Conservation (phyloP, 2,797 vertebrate genomes). For the Microctenopoma lineatum region DNA sequence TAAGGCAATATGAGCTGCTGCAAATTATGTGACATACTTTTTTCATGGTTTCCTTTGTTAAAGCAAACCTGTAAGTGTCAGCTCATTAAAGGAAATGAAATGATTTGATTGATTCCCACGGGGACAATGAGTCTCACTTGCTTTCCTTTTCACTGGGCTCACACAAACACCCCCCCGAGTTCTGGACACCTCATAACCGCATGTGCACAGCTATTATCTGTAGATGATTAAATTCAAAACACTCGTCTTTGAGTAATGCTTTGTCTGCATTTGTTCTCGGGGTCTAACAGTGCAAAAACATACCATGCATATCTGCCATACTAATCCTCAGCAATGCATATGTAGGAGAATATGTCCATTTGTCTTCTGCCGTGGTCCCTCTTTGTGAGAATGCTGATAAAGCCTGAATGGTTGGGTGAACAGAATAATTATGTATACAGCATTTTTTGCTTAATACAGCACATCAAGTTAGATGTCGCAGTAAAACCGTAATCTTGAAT, state of each 20-base stretch:
- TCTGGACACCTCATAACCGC: constrained; percentile 31
- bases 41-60: constrained; percentile 23
- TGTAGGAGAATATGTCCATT: constrained; percentile 52
- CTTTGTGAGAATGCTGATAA: constrained; percentile 70
- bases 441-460: constrained; percentile 69
- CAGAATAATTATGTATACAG: constrained; percentile 65
- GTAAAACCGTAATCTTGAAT: constrained; percentile 6
- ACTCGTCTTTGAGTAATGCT: constrained; percentile 66
- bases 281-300: constrained; percentile 54
- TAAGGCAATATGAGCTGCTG: constrained; percentile 1
- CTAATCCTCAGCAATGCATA: constrained; percentile 62
- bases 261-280: constrained; percentile 66
- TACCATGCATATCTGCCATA: constrained; percentile 58
- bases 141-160: constrained; percentile 20
- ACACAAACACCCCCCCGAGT: constrained; percentile 19
- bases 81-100: constrained; percentile 62
- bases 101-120: constrained; percentile 52
- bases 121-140: constrained; percentile 49
- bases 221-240: constrained; percentile 70
- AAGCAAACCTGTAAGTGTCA: constrained; percentile 36
- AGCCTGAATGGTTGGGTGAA: constrained; percentile 60
- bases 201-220: constrained; percentile 55
- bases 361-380: constrained; percentile 60
- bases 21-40: neutral
- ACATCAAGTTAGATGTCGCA: constrained; percentile 41